Base-by-base conservation (phyloP, 2,797 vertebrate species). In the Myotis pilosus region DNA sequence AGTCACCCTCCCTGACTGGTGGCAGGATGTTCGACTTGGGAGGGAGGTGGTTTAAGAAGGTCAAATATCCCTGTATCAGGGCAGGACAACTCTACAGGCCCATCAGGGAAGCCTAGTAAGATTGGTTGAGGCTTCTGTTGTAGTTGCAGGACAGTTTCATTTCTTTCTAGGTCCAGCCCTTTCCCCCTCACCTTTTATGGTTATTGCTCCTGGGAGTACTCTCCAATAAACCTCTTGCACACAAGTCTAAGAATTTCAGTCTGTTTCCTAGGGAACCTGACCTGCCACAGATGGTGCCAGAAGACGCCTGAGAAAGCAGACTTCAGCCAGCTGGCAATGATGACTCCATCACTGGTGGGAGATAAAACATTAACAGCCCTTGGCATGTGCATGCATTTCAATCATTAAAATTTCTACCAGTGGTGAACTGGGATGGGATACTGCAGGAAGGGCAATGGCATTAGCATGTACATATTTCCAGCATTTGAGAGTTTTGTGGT, bases 231-330 rank as follows among this genome's bases (percentile, higher is more conserved):
- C 30, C 30, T 84, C 15, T 53, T 74, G 38, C 10, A 33, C 13
- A n/a, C 16, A 95, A 44, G 78, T 76, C 78, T 84, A 81, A 68
- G 76, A 44, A 90, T 84, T 84, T 80, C 53, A 91, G 57, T 81
- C 41, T 88, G 33, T 86, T 68, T 92, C 90, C 79, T 86, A 78
- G 75, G 49, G 64, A 95, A 86, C 2, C 71, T 95, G 74, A 89
- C 74, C 69, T 78, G n/a, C 49, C 57, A 82, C 83, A 78, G 30
- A 74, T 74, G 36, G 87, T 81, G 91, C 49, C 62, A 93, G 64
- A 86, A 88, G 33, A 55, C 3, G n/a, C 36, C 47, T 2, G 62
- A 76, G 53, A 88, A 78, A 92, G 41, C 79, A 91, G 55, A 85
- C 30, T 72, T 92, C 10, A 55, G 30, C 79, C 72, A 74, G 22